A percentile compares a stretch with the other conserved stretches of the same genome.
phyloP scores from a whole-genome alignment of 2,113 vertebrate species.

The Limnothrissa miodon region DNA sequence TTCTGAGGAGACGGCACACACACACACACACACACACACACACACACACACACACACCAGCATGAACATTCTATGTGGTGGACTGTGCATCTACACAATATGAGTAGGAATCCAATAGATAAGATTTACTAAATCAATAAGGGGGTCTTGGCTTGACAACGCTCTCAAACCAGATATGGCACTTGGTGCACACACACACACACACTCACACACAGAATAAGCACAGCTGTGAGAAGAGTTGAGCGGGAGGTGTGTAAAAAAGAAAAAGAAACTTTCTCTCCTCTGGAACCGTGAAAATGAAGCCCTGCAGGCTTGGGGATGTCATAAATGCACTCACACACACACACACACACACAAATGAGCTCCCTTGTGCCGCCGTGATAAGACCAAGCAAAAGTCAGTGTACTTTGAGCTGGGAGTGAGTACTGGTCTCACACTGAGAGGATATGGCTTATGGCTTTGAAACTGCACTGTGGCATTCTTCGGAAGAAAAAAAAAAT shows the following conservation, averaged over 20 bases:
- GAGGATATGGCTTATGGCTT: constrained; percentile 1
- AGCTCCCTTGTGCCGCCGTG: constrained; percentile 39
- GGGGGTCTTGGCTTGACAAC: constrained; percentile 4
- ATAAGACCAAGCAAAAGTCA: constrained; percentile 38
- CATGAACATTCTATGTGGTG: neutral
- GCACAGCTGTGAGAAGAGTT: neutral
- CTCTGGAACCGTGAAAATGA: constrained; percentile 35
- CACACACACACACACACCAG: neutral
- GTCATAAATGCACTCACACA: too few relatives aligned
- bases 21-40: too few relatives aligned
- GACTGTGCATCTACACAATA: neutral
- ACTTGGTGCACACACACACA: neutral
- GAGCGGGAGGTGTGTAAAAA: neutral
- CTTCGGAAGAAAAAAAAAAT: constrained; percentile 30
- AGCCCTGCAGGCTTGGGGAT: constrained; percentile 24
- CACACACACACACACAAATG: too few relatives aligned
- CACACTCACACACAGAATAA: neutral
- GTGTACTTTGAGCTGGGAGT: constrained; percentile 44
- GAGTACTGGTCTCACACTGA: constrained; percentile 27
- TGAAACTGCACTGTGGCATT: neutral
- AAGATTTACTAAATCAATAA: neutral
- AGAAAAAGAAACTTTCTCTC: constrained; percentile 28
- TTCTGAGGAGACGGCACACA: neutral
- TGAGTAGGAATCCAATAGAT: neutral
- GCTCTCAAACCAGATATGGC: constrained; percentile 40